Evolutionary conservation across 2,888 invertebrate genomes (phyloP).

Genomic region (Mechanitis messenoides): DNA sequence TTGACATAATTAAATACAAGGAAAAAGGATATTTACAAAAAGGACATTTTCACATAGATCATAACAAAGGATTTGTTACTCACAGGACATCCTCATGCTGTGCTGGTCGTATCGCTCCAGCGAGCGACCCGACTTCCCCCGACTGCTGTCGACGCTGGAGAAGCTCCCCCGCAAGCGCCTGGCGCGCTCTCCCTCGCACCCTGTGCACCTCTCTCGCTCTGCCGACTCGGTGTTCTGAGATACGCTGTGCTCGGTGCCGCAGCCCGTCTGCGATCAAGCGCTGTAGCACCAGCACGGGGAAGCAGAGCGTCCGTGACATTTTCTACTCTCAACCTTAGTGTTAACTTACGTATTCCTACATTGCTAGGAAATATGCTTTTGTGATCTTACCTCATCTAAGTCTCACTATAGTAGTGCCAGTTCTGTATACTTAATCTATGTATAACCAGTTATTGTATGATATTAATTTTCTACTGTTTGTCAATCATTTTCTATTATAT

Average conservation of each 20-base stretch:
- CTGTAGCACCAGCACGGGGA: not conserved
- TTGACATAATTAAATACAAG: too few relatives aligned
- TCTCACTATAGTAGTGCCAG: not conserved
- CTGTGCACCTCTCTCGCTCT: conserved; percentile 95
- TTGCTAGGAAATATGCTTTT: not conserved
- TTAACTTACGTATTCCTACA: not conserved
- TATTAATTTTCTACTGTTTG: too few relatives aligned
- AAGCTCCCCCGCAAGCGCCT: conserved; percentile 96
- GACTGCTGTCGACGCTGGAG: conserved; percentile 89
- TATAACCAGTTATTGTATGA: not conserved
- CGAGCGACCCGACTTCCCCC: conserved; percentile 94
- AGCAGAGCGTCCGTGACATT: too few relatives aligned
- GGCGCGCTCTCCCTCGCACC: conserved; percentile 98
- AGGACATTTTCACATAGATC: too few relatives aligned
- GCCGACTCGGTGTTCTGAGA: conserved; percentile 83
- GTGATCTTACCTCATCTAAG: not conserved
- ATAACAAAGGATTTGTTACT: not conserved
- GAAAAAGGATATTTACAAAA: too few relatives aligned
- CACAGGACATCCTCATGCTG: conserved; percentile 94
- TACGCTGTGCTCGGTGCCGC: conserved; percentile 21
- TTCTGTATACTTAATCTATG: not conserved
- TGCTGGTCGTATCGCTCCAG: conserved; percentile 94
- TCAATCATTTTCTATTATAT: too few relatives aligned
- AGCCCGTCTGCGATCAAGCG: not conserved
- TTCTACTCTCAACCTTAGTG: too few relatives aligned